phyloP scores from a whole-genome alignment of 1,140 invertebrate genomes.

The Zophobas morio region DNA sequence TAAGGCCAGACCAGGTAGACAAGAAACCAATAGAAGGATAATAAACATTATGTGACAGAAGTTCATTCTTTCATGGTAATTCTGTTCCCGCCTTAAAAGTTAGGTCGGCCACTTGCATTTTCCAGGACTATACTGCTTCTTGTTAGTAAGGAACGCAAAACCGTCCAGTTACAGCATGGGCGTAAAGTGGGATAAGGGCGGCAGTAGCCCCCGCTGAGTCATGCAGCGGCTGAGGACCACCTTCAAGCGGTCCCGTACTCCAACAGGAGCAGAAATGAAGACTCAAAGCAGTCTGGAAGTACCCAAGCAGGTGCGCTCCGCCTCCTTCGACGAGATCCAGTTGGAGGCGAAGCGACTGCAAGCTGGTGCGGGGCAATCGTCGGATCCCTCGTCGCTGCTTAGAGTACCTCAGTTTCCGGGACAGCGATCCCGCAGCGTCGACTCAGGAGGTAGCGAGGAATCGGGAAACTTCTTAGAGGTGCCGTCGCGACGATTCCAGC shows the following conservation, averaged over 20 bases:
- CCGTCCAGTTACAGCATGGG: conserved; percentile 55
- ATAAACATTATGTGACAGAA: no score
- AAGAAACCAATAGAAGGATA: no score
- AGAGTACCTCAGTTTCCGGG: conserved; percentile 77
- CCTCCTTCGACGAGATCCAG: conserved; percentile 91
- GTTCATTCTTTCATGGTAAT: no score
- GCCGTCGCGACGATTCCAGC: conserved; percentile 74
- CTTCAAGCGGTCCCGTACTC: conserved; percentile 88
- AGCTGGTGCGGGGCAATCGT: conserved; percentile 60
- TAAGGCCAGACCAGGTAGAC: no score
- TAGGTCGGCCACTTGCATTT: no score
- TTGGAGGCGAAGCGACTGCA: conserved; percentile 79
- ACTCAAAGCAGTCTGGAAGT: conserved; percentile 90
- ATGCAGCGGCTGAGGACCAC: conserved; percentile 89
- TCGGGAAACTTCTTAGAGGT: conserved; percentile 78
- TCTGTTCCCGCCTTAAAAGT: no score
- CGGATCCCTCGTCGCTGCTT: conserved; percentile 69
- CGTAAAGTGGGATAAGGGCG: conserved; percentile 49
- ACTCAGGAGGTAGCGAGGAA: conserved; percentile 79
- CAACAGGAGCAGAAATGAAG: conserved; percentile 91
- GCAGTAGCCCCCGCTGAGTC: conserved; percentile 59
- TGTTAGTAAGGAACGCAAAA: not conserved
- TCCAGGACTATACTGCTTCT: no score
- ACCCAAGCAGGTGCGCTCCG: conserved; percentile 87
- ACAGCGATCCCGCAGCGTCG: conserved; percentile 82